Conservation (phyloP, 2,888 invertebrate species). For the Acanthosepion lycidas region DNA sequence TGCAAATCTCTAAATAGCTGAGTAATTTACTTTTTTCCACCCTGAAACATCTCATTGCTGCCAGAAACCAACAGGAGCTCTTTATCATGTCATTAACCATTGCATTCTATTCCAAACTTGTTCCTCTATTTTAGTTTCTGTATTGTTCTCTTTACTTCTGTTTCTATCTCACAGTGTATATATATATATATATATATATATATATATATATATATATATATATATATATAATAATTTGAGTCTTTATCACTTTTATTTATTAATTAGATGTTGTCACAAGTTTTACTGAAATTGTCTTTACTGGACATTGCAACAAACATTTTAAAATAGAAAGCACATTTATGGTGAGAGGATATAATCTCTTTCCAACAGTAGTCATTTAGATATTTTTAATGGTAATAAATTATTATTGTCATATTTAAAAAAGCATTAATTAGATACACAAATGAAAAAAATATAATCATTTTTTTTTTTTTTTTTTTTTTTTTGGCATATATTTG, state of each 20-base stretch:
- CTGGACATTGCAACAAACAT: neutral
- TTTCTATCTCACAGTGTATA: neutral
- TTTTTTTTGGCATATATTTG: too few relatives aligned
- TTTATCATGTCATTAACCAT: neutral
- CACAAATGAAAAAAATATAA: too few relatives aligned
- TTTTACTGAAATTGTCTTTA: neutral
- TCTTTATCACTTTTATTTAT: neutral
- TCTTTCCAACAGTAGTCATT: too few relatives aligned
- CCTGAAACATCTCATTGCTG: neutral
- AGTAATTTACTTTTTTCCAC: neutral
- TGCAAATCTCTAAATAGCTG: neutral
- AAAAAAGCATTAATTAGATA: too few relatives aligned
- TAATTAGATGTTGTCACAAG: neutral
- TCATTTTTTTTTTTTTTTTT: too few relatives aligned
- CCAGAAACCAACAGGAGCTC: constrained; percentile 22
- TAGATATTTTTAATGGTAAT: too few relatives aligned
- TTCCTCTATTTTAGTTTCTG: neutral
- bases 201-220: neutral
- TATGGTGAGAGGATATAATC: neutral
- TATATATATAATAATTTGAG: neutral
- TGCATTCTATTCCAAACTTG: neutral
- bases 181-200: neutral
- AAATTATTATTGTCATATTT: too few relatives aligned
- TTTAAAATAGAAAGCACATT: neutral
- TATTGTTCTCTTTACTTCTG: neutral